phyloP scores from a whole-genome alignment of 2,888 invertebrate genomes.

The Nowickia ferox region DNA sequence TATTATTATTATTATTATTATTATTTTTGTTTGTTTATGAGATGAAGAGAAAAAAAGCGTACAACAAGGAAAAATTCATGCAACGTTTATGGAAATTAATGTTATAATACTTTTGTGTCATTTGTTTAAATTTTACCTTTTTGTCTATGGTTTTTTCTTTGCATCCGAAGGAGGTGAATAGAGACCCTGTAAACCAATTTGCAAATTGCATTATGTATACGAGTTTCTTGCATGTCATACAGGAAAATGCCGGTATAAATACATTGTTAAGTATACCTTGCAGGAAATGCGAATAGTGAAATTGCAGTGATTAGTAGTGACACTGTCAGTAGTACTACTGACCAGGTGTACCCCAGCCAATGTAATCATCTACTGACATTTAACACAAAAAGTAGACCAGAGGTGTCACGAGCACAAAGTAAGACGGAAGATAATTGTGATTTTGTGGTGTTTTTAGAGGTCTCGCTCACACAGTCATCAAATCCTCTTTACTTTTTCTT shows the following conservation, averaged over 20 bases:
- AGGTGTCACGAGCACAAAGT: no score
- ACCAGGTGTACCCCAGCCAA: no score
- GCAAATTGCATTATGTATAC: slow-evolving; percentile 59
- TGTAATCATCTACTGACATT: no score
- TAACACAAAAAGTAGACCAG: no score
- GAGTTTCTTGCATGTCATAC: slow-evolving; percentile 19
- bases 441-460: no score
- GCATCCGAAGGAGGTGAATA: not conserved
- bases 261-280: not conserved
- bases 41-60: not conserved
- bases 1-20: not conserved
- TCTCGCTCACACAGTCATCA: no score
- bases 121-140: slow-evolving; percentile 57
- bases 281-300: slow-evolving; percentile 14
- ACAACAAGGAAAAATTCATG: slow-evolving; percentile 7
- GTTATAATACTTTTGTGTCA: slow-evolving; percentile 54
- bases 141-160: slow-evolving; percentile 15
- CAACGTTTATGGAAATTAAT: slow-evolving; percentile 51
- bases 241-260: not conserved
- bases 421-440: no score
- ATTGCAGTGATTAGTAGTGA: no score
- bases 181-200: slow-evolving; percentile 56
- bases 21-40: not conserved
- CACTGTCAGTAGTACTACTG: no score
- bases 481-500: no score